Evolutionary conservation across 2,113 vertebrate species (phyloP).

Genomic region (Pseudorasbora parva): DNA sequence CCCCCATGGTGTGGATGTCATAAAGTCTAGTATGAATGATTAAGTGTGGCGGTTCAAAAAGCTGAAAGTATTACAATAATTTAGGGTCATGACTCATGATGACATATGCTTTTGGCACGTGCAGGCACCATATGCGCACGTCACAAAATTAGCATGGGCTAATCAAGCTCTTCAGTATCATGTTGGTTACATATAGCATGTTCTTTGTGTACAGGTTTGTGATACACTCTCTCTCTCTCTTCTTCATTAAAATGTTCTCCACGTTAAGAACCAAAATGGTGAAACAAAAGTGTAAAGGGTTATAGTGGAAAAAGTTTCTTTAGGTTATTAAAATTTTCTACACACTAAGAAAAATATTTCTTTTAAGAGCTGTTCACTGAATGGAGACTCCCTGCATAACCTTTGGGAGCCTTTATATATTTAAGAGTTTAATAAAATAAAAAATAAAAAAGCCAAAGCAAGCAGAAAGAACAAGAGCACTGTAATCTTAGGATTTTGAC

Average conservation of each 20-base stretch:
- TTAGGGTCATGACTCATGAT: constrained; percentile 25
- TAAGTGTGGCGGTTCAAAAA: not conserved
- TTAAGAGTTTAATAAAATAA: too few species aligned
- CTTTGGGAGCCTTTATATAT: too few species aligned
- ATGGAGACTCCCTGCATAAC: too few species aligned
- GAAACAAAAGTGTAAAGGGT: not conserved
- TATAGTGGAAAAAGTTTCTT: too few species aligned
- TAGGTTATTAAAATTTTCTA: too few species aligned
- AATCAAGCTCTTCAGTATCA: not conserved
- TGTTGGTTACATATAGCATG: too few species aligned
- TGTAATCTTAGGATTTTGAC: not conserved
- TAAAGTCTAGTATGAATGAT: constrained; percentile 61
- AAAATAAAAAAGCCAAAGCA: too few species aligned
- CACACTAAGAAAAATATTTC: too few species aligned
- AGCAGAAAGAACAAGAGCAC: not conserved
- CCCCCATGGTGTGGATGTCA: constrained; percentile 51
- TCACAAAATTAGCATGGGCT: not conserved
- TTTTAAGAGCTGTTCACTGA: too few species aligned
- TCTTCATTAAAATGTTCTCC: not conserved
- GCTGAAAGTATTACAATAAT: not conserved
- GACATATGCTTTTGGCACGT: constrained; percentile 7
- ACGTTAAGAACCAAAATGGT: not conserved
- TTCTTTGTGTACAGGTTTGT: not conserved
- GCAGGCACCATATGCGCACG: constrained; percentile 24
- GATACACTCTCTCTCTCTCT: not conserved